Conservation (phyloP, 2,113 vertebrate genomes). For the Hyperoodon ampullatus region DNA sequence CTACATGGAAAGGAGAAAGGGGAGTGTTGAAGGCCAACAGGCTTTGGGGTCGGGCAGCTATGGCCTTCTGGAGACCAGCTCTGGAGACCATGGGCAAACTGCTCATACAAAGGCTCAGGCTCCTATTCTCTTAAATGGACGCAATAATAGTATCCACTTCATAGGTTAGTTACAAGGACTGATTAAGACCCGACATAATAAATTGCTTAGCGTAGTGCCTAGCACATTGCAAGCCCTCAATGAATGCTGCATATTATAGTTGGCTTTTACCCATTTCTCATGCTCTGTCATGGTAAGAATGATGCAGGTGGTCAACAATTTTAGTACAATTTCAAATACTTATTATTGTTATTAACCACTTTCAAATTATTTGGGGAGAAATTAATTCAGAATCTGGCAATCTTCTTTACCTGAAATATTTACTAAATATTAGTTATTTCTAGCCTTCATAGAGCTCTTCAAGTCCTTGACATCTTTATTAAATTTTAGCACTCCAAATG, state of each 20-base stretch:
- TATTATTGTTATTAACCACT: neutral
- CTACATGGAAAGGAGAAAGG: neutral
- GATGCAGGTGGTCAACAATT: neutral
- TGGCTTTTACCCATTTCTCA: neutral
- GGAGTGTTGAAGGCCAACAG: rapidly evolving
- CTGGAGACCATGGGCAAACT: neutral
- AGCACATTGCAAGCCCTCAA: neutral
- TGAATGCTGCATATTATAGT: neutral
- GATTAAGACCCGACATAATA: neutral
- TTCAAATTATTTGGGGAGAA: neutral
- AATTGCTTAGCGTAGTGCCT: neutral
- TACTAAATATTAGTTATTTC: slow-evolving; percentile 2
- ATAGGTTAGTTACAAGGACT: neutral
- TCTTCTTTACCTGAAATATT: neutral
- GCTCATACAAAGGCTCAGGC: neutral
- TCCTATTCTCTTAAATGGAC: neutral
- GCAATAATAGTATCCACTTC: neutral
- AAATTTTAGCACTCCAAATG: slow-evolving; percentile 29
- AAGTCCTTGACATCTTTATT: slow-evolving; percentile 8
- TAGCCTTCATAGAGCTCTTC: neutral
- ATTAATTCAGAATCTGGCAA: slow-evolving; percentile 9
- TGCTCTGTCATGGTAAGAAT: neutral
- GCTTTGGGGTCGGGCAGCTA: neutral
- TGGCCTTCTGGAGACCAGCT: neutral
- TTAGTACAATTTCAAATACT: slow-evolving; percentile 19